A percentile compares a stretch with the other conserved stretches of the same genome.
Evolutionary conservation across 1,140 invertebrate species (phyloP).

Genomic region (Lucilia sericata): DNA sequence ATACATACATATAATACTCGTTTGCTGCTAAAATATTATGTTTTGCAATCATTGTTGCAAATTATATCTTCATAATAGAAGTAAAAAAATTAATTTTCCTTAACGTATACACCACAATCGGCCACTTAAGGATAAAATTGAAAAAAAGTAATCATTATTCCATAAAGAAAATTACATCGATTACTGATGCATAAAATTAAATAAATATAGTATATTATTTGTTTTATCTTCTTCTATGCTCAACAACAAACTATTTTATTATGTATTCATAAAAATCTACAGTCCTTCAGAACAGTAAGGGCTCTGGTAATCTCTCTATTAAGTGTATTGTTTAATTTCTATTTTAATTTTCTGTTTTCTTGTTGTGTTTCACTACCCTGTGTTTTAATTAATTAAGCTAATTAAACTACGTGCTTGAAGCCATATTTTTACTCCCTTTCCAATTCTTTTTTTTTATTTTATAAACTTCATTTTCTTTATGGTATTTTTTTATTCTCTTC

Average conservation of each 20-base stretch:
- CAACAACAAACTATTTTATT: neutral
- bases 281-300: neutral
- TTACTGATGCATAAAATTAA: no score
- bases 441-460: neutral
- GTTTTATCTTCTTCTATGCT: no score
- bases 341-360: neutral
- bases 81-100: no score
- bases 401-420: slow-evolving; percentile 38
- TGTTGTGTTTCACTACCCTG: neutral
- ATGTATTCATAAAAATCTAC: neutral
- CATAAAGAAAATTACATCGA: no score
- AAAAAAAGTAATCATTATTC: no score
- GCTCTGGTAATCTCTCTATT: neutral
- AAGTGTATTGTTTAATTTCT: neutral
- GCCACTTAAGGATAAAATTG: no score
- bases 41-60: no score
- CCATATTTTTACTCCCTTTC: neutral
- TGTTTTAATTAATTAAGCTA: slow-evolving; percentile 45
- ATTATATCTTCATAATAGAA: no score
- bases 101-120: no score
- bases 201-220: no score
- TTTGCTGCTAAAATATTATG: no score
- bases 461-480: slow-evolving; percentile 13
- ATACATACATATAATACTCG: no score
- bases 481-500: neutral